phyloP scores from a whole-genome alignment of 2,888 invertebrate genomes.

The Yponomeuta malinellus region DNA sequence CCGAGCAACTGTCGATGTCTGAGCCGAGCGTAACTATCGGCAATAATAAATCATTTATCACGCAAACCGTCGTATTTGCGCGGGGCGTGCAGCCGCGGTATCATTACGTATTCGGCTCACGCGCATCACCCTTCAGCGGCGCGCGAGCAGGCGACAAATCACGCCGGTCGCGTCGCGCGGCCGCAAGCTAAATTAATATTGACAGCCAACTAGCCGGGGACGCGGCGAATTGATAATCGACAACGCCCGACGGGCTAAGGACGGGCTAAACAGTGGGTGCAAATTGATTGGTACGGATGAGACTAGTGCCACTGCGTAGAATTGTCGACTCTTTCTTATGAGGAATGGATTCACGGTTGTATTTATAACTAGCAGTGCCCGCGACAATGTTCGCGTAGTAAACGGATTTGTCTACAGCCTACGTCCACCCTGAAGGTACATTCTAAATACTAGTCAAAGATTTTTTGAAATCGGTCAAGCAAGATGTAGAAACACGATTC shows the following conservation, averaged over 20 bases:
- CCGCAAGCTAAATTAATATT: constrained; percentile 68
- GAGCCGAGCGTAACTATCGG: too few relatives aligned
- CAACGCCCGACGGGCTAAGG: constrained; percentile 15
- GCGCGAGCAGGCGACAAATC: constrained; percentile 49
- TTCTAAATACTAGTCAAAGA: too few relatives aligned
- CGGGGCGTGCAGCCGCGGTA: background rate
- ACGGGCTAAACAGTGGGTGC: constrained; percentile 16
- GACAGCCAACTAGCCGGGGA: constrained; percentile 56
- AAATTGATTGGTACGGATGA: constrained; percentile 1
- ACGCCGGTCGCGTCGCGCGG: constrained; percentile 38
- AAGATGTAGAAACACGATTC: too few relatives aligned
- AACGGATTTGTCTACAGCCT: too few relatives aligned
- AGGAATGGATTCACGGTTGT: too few relatives aligned
- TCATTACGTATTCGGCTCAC: constrained; percentile 16
- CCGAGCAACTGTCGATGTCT: too few relatives aligned
- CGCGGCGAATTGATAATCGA: constrained; percentile 66
- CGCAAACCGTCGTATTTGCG: background rate
- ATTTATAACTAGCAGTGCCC: too few relatives aligned
- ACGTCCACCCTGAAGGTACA: too few relatives aligned
- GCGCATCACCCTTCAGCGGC: constrained; percentile 20
- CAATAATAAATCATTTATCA: background rate
- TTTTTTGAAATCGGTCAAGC: too few relatives aligned
- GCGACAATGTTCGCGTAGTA: too few relatives aligned
- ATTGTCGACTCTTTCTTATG: too few relatives aligned
- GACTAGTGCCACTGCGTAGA: background rate